These are phyloP conservation scores for Melolontha melolontha DNA, from an alignment of 2,888 invertebrate species.

Conservation along the genomic window DNA sequence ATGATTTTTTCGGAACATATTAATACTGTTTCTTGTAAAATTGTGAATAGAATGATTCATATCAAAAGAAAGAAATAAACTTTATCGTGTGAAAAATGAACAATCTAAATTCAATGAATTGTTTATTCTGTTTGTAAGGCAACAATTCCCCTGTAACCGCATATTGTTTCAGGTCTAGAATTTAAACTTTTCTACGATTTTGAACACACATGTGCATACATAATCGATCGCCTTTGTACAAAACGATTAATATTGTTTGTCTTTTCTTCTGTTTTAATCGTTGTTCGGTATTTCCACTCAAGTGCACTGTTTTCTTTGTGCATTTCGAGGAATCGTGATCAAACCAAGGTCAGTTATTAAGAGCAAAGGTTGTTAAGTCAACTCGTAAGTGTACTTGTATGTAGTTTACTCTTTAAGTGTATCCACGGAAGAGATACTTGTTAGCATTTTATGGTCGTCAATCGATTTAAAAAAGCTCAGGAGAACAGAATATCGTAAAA, in stretches of 20 bases:
- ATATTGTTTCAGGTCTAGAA: no score
- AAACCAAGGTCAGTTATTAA: conserved; percentile 37
- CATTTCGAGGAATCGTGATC: conserved; percentile 36
- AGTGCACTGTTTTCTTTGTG: conserved; percentile 28
- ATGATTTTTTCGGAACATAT: no score
- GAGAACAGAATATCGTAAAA: conserved; percentile 9
- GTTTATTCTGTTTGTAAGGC: no score
- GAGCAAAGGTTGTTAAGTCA: conserved; percentile 33
- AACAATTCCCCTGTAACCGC: no score
- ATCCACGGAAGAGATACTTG: conserved; percentile 26
- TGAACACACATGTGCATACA: no score
- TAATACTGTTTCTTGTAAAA: no score
- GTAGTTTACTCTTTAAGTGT: conserved; percentile 23
- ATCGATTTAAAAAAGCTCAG: not conserved
- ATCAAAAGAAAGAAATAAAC: no score
- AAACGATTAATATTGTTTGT: conserved; percentile 2
- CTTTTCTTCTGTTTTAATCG: not conserved
- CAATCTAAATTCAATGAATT: no score
- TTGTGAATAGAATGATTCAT: no score
- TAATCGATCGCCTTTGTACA: no score
- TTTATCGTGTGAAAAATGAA: no score
- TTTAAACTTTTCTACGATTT: no score
- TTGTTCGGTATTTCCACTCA: conserved; percentile 9
- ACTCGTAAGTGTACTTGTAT: conserved; percentile 1
- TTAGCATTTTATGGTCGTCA: conserved; percentile 6